Base-by-base conservation (phyloP, 2,797 vertebrate species). In the Artibeus lituratus region DNA sequence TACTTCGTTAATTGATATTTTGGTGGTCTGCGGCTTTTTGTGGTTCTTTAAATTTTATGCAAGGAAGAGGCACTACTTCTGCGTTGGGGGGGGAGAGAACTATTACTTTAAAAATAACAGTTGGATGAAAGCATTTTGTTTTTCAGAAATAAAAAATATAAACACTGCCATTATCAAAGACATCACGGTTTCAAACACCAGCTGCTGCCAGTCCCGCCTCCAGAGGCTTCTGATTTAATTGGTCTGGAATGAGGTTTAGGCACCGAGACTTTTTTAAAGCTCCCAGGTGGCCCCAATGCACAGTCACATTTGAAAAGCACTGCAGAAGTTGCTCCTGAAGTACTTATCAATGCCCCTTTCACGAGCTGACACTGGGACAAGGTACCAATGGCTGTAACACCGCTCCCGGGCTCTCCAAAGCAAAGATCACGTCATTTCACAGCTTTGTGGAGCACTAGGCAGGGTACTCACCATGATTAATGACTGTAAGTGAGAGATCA, bases 211-310 rank as follows among this genome's bases (percentile, higher is more conserved):
- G 32, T 89, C 15, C 12, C 26, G 73, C 24, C n/a, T 87, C 74
- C 51, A 78, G 93, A 70, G 59, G 70, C 85, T 86, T 87, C 49
- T 88, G n/a, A 62, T 76, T 80, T 87, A 77, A 94, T 57, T 77
- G 39, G 21, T 87, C 37, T 90, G 35, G 32, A 94, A 84, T 59
- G 37, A 93, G 72, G 42, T 35, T 91, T 76, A 35, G 5, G 11
- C 29, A 82, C 15, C 83, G 65, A 90, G 69, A 47, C 35, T 73
- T 81, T 94, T 94, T 91, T 55, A 47, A 55, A 91, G 47, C 65
- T 93, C 51, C n/a, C 53, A 15, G 32, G 24, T 83, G 32, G 76
- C 72, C 80, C 39, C 85, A n/a, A 82, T 62, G 19, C 69, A 2
- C 37, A 69, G 44, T 32, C n/a, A 94, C 87, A 24, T 92, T 90